Base-by-base conservation (phyloP, 2,888 invertebrate genomes). In the Biston stratarius region DNA sequence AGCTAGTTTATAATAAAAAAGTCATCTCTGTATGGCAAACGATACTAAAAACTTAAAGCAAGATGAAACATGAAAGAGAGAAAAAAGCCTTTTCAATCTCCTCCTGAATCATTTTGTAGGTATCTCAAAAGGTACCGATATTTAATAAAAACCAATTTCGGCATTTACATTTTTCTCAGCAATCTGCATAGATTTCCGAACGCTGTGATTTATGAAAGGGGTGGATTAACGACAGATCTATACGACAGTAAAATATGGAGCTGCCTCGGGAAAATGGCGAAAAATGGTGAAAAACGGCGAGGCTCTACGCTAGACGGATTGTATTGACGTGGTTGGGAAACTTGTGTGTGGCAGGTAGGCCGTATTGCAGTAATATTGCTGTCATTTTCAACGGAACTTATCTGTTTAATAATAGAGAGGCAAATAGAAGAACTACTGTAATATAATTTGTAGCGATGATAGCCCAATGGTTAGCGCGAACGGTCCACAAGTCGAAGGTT, bases 141-240 rank as follows among this genome's bases (percentile, higher is more conserved):
- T 67, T 67, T 63, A 67, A 63, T 63, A 63, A 63, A n/a, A 67
- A 60, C 56, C 67, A 63, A 63, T 68, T 60, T 60, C 60, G 60
- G 56, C 12, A 55, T 68, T 67, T 68, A 63, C 67, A 64, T 68
- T 60, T 63, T 63, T 64, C 63, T 63, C 63, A 45, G 56, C 63
- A 64, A 68, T 68, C 63, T 68, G 67, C 67, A 68, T 68, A 68
- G 67, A 68, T 68, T 68, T 67, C 61, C 61, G 53, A 67, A 62
- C 63, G 47, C 24, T 24, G 44, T 68, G 67, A 68, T 68, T 68
- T 68, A 68, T 68, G 63, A 61, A 64, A 68, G 60, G 67, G 67
- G 67, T 60, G 67, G 67, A 63, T 68, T 68, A 64, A 68, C 63
- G 67, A 63, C 63, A 68, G 60, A 64, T 60, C 60, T 60, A 63